Evolutionary conservation across 1,140 invertebrate genomes (phyloP).

Genomic region (Drosophila nikananu): DNA sequence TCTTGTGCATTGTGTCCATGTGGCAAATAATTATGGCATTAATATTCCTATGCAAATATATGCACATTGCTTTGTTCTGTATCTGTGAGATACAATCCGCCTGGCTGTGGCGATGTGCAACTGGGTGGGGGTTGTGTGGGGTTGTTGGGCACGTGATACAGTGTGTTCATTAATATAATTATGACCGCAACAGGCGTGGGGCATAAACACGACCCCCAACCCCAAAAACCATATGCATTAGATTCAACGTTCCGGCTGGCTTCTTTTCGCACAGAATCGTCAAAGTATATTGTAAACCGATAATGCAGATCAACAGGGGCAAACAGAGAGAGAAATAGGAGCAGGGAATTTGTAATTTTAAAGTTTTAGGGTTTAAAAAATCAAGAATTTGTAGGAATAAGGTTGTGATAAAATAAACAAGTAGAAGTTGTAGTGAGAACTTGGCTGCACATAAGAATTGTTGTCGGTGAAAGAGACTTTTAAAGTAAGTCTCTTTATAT

Average conservation of each 20-base stretch:
- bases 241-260: background rate
- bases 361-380: background rate
- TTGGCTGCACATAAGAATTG: background rate
- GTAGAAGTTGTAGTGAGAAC: background rate
- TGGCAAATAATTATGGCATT: constrained; percentile 82
- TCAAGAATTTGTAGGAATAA: background rate
- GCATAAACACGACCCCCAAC: constrained; percentile 20
- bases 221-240: constrained; percentile 15
- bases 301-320: constrained; percentile 11
- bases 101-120: constrained; percentile 7
- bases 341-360: background rate
- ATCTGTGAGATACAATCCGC: constrained; percentile 14
- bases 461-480: too few species aligned
- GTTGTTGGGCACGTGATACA: constrained; percentile 25
- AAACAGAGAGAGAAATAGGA: background rate
- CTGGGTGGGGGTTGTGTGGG: constrained; percentile 6
- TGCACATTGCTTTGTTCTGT: constrained; percentile 63
- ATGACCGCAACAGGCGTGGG: constrained; percentile 37
- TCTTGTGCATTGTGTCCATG: constrained; percentile 69
- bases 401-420: background rate
- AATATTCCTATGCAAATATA: constrained; percentile 80
- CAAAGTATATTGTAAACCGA: constrained; percentile 21
- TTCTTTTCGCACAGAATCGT: constrained; percentile 13
- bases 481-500: background rate
- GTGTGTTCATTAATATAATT: constrained; percentile 78